phyloP scores from a whole-genome alignment of 2,113 vertebrate species.

The human region DNA sequence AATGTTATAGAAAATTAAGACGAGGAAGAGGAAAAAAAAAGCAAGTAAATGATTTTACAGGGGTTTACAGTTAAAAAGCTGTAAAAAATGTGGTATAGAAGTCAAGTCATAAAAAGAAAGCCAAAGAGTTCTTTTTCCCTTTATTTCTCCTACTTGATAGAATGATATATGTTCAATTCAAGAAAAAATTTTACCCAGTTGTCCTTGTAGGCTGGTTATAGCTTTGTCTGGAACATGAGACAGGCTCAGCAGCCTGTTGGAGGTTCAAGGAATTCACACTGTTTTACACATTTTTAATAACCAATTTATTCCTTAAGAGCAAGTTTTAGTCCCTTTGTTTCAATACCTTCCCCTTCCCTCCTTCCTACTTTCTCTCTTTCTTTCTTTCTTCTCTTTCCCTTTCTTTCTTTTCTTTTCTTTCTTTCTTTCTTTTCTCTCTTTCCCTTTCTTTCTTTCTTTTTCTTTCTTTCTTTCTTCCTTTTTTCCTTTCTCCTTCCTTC shows the following conservation, averaged over 20 bases:
- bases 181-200: background rate
- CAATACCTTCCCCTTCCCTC: too few species aligned
- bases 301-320: background rate
- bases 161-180: background rate
- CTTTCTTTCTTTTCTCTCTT: too few species aligned
- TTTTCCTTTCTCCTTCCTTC: background rate
- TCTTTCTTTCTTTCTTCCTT: background rate
- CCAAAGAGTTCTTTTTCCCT: background rate
- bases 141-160: background rate
- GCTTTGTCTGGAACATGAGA: too few species aligned
- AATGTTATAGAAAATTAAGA: background rate
- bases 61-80: background rate
- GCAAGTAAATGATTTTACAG: background rate
- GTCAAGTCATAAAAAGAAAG: background rate
- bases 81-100: background rate
- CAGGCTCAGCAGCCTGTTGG: background rate
- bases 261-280: background rate
- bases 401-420: too few species aligned
- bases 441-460: background rate
- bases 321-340: background rate
- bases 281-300: background rate
- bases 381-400: too few species aligned
- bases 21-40: background rate
- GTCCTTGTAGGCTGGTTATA: background rate
- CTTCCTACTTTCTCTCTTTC: too few species aligned